Evolutionary conservation across 1,140 invertebrate genomes (phyloP).

Genomic region (Calliopsis andreniformis): DNA sequence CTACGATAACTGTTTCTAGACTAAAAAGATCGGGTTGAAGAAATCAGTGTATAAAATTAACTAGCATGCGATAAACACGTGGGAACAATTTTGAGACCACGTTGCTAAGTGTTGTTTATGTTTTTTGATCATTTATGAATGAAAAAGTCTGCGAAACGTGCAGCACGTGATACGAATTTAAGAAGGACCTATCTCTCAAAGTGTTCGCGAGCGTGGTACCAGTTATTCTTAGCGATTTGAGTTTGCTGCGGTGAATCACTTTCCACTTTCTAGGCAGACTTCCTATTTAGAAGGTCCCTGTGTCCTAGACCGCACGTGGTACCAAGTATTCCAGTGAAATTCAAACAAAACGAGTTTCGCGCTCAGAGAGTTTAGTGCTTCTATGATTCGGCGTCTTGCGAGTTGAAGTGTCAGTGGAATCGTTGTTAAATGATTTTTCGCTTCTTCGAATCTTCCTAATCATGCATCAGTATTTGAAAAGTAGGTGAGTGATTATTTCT

Average conservation of each 20-base stretch:
- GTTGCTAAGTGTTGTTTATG: no score
- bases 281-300: not conserved
- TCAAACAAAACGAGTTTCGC: not conserved
- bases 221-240: conserved; percentile 31
- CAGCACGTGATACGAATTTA: not conserved
- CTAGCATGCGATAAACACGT: no score
- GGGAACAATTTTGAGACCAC: no score
- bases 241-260: conserved; percentile 22
- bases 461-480: conserved; percentile 65
- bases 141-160: conserved; percentile 18
- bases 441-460: not conserved
- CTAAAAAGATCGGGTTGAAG: no score
- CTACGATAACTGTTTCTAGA: not conserved
- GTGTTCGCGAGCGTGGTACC: conserved; percentile 14
- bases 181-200: not conserved
- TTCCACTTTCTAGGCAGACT: conserved; percentile 1
- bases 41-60: no score
- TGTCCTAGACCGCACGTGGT: not conserved
- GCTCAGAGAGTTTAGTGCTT: not conserved
- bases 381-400: not conserved
- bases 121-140: conserved; percentile 37
- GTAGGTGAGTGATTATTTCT: conserved; percentile 53
- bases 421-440: no score
- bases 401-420: not conserved
- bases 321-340: not conserved